These are phyloP conservation scores for Ascaphus truei DNA, from an alignment of 2,113 vertebrate genomes.

Conservation along the genomic window DNA sequence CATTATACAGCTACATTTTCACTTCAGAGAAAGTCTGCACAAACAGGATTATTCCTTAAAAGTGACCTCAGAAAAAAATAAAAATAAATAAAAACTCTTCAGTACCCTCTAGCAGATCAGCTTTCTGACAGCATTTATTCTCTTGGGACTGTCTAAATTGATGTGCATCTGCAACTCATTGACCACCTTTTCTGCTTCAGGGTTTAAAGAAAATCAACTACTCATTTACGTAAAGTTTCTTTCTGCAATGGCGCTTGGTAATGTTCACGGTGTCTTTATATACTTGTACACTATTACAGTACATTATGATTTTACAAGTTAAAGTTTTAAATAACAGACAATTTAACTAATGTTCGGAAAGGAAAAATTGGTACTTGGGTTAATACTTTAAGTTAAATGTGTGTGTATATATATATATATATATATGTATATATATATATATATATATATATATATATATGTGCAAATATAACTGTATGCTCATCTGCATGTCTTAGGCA, in stretches of 20 bases:
- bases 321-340: neutral
- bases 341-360: neutral
- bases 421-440: too few relatives aligned
- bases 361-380: too few relatives aligned
- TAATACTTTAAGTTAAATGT: too few relatives aligned
- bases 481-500: too few relatives aligned
- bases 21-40: neutral
- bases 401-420: too few relatives aligned
- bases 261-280: neutral
- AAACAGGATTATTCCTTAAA: neutral
- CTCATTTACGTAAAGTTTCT: neutral
- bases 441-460: too few relatives aligned
- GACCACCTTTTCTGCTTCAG: neutral
- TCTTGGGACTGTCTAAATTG: neutral
- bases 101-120: neutral
- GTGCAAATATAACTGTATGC: too few relatives aligned
- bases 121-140: neutral
- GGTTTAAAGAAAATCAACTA: neutral
- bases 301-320: neutral
- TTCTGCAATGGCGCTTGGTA: neutral
- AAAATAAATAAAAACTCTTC: neutral
- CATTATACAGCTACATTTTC: neutral
- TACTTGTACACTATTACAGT: neutral
- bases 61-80: neutral
- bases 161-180: constrained; percentile 19